A percentile compares a stretch with the other conserved stretches of the same genome.
Evolutionary conservation across 2,888 invertebrate genomes (phyloP).

Genomic region (Agriopis aurantiaria): DNA sequence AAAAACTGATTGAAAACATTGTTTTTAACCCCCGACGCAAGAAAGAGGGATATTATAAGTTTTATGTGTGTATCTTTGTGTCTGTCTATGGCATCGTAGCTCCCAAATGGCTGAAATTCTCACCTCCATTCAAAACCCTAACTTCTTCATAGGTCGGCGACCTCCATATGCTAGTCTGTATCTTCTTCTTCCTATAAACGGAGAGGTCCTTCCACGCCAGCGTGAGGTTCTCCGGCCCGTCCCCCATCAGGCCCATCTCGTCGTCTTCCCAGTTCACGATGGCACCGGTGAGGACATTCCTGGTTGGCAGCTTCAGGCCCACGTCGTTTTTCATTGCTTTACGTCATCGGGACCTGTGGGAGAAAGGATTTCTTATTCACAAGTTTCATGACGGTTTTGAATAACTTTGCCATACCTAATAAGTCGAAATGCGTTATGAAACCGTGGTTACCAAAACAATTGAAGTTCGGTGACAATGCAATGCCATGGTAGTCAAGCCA

Average conservation of each 20-base stretch:
- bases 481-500: too few relatives aligned
- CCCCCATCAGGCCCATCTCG: slow-evolving; percentile 67
- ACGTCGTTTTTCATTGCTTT: slow-evolving; percentile 67
- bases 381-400: neutral
- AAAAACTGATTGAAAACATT: too few relatives aligned
- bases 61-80: too few relatives aligned
- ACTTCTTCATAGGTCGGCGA: slow-evolving; percentile 81
- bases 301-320: slow-evolving; percentile 69
- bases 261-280: slow-evolving; percentile 81
- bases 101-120: too few relatives aligned
- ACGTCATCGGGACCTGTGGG: slow-evolving; percentile 70
- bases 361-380: slow-evolving; percentile 31
- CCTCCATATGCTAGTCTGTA: slow-evolving; percentile 80
- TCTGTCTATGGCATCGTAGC: too few relatives aligned
- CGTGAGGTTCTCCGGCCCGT: slow-evolving; percentile 75
- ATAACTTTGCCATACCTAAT: too few relatives aligned
- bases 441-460: too few relatives aligned
- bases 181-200: slow-evolving; percentile 80
- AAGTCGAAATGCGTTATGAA: too few relatives aligned
- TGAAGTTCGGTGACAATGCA: too few relatives aligned
- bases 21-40: too few relatives aligned
- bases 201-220: slow-evolving; percentile 85
- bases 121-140: slow-evolving; percentile 85
- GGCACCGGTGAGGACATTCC: slow-evolving; percentile 78
- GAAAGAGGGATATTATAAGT: too few relatives aligned